phyloP scores from a whole-genome alignment of 2,797 vertebrate species.

The Phoebastria nigripes region DNA sequence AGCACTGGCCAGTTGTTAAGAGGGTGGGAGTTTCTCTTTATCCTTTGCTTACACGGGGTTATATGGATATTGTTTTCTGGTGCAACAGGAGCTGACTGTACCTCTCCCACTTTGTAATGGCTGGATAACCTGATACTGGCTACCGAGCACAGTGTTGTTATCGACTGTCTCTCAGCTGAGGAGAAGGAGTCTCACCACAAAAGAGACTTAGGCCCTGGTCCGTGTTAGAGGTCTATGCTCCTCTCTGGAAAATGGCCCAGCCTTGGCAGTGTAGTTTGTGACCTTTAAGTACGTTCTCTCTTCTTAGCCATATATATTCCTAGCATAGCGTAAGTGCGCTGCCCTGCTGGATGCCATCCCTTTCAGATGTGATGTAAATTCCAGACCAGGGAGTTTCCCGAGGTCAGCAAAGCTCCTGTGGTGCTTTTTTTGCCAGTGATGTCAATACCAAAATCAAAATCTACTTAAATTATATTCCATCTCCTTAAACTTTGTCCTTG shows the following conservation, averaged over 20 bases:
- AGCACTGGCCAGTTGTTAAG: neutral
- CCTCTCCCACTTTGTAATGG: neutral
- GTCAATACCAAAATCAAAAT: neutral
- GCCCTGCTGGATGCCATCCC: neutral
- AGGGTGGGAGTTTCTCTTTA: neutral
- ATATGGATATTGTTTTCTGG: neutral
- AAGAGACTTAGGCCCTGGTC: neutral
- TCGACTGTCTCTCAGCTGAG: neutral
- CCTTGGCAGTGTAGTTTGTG: neutral
- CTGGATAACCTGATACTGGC: neutral
- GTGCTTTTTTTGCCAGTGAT: neutral
- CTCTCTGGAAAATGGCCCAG: neutral
- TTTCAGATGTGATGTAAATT: neutral
- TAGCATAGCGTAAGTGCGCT: neutral
- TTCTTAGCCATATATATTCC: neutral
- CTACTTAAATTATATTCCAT: neutral
- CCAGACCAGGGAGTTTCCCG: neutral
- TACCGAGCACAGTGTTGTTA: neutral
- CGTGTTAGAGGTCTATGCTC: neutral
- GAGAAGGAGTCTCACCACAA: neutral
- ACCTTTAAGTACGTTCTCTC: neutral
- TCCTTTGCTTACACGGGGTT: neutral
- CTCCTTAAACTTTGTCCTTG: neutral
- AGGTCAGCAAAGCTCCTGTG: neutral
- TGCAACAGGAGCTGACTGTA: neutral